Conservation (phyloP, 1,140 invertebrate genomes). For the Tenebrio molitor region DNA sequence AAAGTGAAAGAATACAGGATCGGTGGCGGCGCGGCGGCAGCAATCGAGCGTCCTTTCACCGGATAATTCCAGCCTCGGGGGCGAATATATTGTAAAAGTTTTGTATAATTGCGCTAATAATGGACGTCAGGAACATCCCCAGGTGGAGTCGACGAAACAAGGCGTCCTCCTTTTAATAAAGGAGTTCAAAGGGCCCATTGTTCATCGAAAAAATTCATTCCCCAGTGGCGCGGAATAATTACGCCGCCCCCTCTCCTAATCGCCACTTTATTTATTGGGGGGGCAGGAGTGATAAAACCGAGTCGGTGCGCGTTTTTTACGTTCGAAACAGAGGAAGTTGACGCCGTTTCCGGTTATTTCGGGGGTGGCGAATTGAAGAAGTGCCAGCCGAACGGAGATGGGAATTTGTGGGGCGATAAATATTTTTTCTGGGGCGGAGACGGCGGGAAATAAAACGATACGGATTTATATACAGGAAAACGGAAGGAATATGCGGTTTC, state of each 20-base stretch:
- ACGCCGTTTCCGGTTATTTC: no score
- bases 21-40: not conserved
- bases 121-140: not conserved
- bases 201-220: not conserved
- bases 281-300: not conserved
- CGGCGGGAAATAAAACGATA: not conserved
- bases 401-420: no score
- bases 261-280: not conserved
- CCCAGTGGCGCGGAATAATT: not conserved
- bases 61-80: not conserved
- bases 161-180: not conserved
- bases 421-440: not conserved
- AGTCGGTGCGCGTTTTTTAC: no score
- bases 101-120: conserved; percentile 14
- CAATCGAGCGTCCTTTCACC: no score
- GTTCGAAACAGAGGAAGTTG: no score
- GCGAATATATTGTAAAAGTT: conserved; percentile 25
- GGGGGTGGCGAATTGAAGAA: no score
- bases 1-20: conserved; percentile 24
- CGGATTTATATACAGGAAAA: not conserved
- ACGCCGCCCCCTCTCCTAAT: not conserved
- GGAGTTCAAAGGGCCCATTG: no score
- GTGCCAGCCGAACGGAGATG: no score
- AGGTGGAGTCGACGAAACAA: not conserved
- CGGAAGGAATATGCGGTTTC: not conserved